These are phyloP conservation scores for Cryptocephalus moraei DNA, from an alignment of 2,888 invertebrate genomes.

Conservation along the genomic window DNA sequence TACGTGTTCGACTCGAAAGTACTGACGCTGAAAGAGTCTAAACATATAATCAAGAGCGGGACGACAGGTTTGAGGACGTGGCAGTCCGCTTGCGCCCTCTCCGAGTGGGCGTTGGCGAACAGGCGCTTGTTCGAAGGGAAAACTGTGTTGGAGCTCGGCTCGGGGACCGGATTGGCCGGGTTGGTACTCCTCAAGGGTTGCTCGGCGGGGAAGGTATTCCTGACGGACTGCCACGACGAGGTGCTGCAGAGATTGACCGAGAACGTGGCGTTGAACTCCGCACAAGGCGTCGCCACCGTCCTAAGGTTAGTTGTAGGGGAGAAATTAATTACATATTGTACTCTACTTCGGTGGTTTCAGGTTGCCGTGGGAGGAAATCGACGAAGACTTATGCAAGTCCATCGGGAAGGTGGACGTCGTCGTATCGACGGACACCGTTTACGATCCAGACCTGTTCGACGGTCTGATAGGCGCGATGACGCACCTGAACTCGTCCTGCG, in stretches of 20 bases:
- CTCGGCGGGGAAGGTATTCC: constrained; percentile 42
- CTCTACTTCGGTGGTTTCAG: too few relatives aligned
- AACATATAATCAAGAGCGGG: constrained; percentile 61
- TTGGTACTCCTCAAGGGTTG: constrained; percentile 49
- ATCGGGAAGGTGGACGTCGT: too few relatives aligned
- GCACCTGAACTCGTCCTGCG: too few relatives aligned
- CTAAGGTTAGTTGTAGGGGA: too few relatives aligned
- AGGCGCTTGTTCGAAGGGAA: constrained; percentile 42
- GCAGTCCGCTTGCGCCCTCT: constrained; percentile 64
- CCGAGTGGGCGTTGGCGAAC: constrained; percentile 59
- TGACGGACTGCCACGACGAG: constrained; percentile 60
- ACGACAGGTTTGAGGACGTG: constrained; percentile 73
- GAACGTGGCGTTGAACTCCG: constrained; percentile 51
- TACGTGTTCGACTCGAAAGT: constrained; percentile 41
- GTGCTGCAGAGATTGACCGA: constrained; percentile 53
- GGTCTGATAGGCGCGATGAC: too few relatives aligned
- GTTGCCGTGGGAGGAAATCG: too few relatives aligned
- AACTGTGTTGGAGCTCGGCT: constrained; percentile 62
- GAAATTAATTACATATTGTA: too few relatives aligned
- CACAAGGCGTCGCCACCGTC: too few relatives aligned
- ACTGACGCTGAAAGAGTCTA: constrained; percentile 58
- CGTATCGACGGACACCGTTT: too few relatives aligned
- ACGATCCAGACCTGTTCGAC: too few relatives aligned
- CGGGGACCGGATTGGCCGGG: constrained; percentile 67
- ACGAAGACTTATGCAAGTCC: too few relatives aligned